Evolutionary conservation across 92 coral and sea anemone genomes (phyloP), one percentile per base, ranked within the genome.

Genomic region (Zoanthus gigantus): DNA sequence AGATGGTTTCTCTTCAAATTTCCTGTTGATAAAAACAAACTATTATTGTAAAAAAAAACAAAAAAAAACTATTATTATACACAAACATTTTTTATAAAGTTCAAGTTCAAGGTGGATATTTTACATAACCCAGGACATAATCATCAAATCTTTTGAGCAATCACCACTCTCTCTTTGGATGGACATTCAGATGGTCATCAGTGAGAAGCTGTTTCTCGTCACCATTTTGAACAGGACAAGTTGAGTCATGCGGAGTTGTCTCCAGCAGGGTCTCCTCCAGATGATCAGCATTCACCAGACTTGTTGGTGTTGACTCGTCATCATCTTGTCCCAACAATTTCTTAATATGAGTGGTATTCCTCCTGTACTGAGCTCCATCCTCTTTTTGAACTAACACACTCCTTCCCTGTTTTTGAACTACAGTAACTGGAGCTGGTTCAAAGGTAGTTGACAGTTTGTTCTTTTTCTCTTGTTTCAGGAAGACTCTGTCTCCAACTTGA

Each of bases 51-150:
- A 23, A 23, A 23, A 23, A 23, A 23, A 23, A 23, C 23, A 23
- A 23, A 23, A 23, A 23, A 23, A 23, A 23, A 23, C 23, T 23
- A 23, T 23, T 23, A 23, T 23, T 23, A 23, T 23, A 23, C 23
- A 23, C 23, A 23, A 23, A 23, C 23, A 23, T 23, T 61, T 69
- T 69, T 69, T 28, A 15, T n/a, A 60, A 60, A 60, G 23, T 60
- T 60, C 67, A 60, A 14, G 66, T 72, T 72, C 76, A 72, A 9
- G 76, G 76, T 42, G 76, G 76, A 77, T 68, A 57, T 86, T 56
- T 74, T 29, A 5, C 77, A 71, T 23, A 23, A 23, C 23, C 23
- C 23, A 23, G 23, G 23, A 23, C 23, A 23, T 23, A 23, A 23
- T 23, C 23, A 23, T 23, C 23, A 23, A 23, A 23, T 23, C 23